A percentile compares a stretch with the other conserved stretches of the same genome.
Evolutionary conservation across 2,113 vertebrate species (phyloP).

Genomic region (Kobus ellipsiprymnus): DNA sequence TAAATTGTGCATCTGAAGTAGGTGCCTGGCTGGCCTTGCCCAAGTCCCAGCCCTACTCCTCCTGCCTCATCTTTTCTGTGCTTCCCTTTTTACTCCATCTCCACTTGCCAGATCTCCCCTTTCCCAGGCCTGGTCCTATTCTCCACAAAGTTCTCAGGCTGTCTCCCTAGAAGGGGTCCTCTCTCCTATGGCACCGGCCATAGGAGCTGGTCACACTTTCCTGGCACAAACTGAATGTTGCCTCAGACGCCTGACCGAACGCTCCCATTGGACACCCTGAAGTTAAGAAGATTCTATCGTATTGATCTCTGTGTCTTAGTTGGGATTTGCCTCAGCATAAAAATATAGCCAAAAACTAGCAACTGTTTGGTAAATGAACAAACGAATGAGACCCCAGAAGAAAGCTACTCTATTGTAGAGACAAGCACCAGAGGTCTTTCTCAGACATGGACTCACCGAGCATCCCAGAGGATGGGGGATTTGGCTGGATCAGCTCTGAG

Average conservation of each 20-base stretch:
- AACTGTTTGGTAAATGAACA: not conserved
- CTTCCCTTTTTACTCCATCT: not conserved
- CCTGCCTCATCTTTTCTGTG: not conserved
- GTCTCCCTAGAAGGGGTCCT: not conserved
- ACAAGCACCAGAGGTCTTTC: not conserved
- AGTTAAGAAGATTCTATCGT: not conserved
- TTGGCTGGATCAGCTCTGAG: conserved; percentile 82
- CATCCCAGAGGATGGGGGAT: conserved; percentile 86
- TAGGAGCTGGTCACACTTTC: no score
- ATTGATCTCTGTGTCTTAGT: not conserved
- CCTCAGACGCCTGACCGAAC: not conserved
- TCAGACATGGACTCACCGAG: conserved; percentile 75
- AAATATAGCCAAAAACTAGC: not conserved
- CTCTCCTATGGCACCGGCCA: not conserved
- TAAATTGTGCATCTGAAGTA: not conserved
- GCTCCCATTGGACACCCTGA: not conserved
- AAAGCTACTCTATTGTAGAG: not conserved
- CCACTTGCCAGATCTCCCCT: not conserved
- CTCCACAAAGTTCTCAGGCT: not conserved
- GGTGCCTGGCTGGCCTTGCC: not conserved
- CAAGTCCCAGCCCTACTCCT: not conserved
- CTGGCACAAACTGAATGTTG: not conserved
- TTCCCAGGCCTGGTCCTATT: not conserved
- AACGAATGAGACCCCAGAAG: not conserved
- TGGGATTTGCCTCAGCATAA: not conserved